Evolutionary conservation across 2,888 invertebrate genomes (phyloP), one percentile per base, ranked within the genome.

Genomic region (Anaspis maculata): DNA sequence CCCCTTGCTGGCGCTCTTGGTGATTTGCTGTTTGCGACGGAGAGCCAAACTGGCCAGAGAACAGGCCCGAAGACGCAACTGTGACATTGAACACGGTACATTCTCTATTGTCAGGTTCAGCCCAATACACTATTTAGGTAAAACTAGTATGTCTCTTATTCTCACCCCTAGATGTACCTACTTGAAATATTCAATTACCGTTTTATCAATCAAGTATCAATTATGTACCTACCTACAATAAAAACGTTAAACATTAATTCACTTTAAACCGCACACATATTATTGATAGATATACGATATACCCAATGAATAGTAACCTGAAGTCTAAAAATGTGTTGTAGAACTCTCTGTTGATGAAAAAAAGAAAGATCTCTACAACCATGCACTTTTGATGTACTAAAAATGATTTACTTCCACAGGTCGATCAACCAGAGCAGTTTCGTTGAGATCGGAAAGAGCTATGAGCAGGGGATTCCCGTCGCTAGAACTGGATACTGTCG

Each of bases 1-100:
- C 58, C 90, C 90, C 22, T 69, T 90, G 45, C 66, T 91, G 59
- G 89, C 89, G 2, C 72, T 90, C 38, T 75, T 89, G 45, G 82
- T 90, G 44, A 89, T 90, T 56, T 90, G 89, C 67, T 89, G 88
- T 59, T 71, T 90, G 42, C 70, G 88, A 37, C 73, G 85, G 52
- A 72, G 89, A 52, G 89, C 89, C 2, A 88, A 89, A 62, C 61
- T 88, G 54, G 88, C 88, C 7, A 68, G 89, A 34, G 87, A 88
- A 60, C 76, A 88, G 38, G 88, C 85, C 30, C 70, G 88, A 36
- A 72, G 87, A 31, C 74, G 87, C 39, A 85, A 84, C 61, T 84
- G 82, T 56, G 86, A 85, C 62, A 66, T 83, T 62, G 85, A 87
- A 64, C 83, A 83, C 59, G 86, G 86, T 42, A 85, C 85, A 52